Conservation (phyloP, 2,113 vertebrate species). For the Sturnus vulgaris region DNA sequence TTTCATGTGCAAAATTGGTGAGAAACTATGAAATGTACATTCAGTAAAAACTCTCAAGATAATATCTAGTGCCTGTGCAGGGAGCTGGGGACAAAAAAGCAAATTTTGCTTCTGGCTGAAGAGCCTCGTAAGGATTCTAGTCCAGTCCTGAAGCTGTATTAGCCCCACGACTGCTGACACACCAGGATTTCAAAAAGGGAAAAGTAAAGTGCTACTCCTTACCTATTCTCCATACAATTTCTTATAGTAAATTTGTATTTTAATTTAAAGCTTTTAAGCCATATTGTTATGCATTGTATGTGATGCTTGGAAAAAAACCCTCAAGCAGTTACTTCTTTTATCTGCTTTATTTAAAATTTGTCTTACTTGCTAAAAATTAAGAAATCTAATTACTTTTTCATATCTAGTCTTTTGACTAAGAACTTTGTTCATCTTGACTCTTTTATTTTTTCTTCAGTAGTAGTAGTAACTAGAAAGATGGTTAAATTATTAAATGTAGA, state of each 20-base stretch:
- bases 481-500: not conserved
- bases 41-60: not conserved
- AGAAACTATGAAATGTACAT: not conserved
- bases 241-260: not conserved
- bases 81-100: not conserved
- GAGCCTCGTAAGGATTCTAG: not conserved
- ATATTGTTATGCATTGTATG: not conserved
- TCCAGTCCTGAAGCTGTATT: not conserved
- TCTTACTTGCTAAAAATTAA: not conserved
- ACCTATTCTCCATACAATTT: not conserved
- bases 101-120: not conserved
- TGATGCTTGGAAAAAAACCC: not conserved
- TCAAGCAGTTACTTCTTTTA: not conserved
- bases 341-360: not conserved
- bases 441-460: not conserved
- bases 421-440: not conserved
- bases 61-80: not conserved
- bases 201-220: not conserved
- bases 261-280: not conserved
- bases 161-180: not conserved
- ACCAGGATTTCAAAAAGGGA: not conserved
- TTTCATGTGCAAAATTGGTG: not conserved
- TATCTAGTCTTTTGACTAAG: not conserved
- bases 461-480: not conserved
- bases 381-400: not conserved